Percentiles rank a stretch among this genome's conserved stretches.
Evolutionary conservation across 2,113 vertebrate species (phyloP).

Genomic region (Oplegnathus fasciatus): DNA sequence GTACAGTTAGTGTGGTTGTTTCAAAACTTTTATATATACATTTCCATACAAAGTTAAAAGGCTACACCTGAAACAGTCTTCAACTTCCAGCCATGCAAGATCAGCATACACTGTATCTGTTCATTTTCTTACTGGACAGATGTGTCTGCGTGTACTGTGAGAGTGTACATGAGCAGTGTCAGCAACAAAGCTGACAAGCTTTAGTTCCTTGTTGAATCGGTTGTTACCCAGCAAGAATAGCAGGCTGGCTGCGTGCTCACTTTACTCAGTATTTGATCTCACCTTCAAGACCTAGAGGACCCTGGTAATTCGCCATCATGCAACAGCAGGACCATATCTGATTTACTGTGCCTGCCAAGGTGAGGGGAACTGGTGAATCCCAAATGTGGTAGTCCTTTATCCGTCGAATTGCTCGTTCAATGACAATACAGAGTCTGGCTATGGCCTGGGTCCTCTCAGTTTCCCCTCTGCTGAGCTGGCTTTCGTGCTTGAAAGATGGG

Average conservation of each 20-base stretch:
- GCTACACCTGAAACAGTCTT: no score
- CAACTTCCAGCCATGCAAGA: no score
- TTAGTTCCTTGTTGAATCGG: no score
- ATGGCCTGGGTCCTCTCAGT: no score
- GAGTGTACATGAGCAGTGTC: no score
- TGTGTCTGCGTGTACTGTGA: no score
- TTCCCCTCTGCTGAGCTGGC: neutral
- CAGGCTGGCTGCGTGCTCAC: neutral
- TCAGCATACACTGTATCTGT: no score
- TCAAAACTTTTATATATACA: no score
- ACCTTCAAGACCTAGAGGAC: neutral
- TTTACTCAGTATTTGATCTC: neutral
- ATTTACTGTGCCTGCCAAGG: neutral
- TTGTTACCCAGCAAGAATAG: neutral
- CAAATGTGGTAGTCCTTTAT: neutral
- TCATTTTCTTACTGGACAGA: no score
- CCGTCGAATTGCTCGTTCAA: neutral
- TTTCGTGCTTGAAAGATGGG: neutral
- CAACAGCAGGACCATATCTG: neutral
- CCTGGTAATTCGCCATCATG: neutral
- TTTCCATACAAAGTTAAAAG: no score
- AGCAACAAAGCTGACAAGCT: no score
- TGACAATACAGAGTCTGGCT: neutral
- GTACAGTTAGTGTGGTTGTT: no score
- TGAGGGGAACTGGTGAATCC: neutral